Evolutionary conservation across 2,797 vertebrate genomes (phyloP), one percentile per base, ranked within the genome.

Genomic region (Enteromius anoplus): DNA sequence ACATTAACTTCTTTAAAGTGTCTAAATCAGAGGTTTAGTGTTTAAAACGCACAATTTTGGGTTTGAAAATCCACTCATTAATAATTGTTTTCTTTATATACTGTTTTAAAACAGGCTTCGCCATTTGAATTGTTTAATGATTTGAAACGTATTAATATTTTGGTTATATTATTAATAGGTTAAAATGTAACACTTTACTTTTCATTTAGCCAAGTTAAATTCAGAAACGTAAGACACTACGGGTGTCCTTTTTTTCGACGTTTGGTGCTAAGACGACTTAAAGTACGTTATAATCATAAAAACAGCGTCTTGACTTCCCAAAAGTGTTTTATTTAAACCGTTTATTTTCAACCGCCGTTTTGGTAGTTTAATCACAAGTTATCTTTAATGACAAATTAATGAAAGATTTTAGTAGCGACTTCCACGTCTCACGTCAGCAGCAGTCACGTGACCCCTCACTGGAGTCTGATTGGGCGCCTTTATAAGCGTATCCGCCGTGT

Each of bases 381-480:
- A 15, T 45, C 14, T 15, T 15, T 8, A 15, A 23, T 3, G 21
- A 23, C 0, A 2, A 45, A 45, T 4, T 0, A 15, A 69, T 37
- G 0, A 29, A 34, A 4, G 1, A 0, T 29, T 32, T 32, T 9
- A 34, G 0, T 5, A 5, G 45, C 8, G 72, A 65, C 3, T 65
- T 78, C 29, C 62, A 21, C 62, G 1, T 66, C 1, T 2, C 37
- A 19, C 19, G 12, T n/a, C 49, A 14, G 29, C 42, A 23, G 1
- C 0, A 0, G 19, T n/a, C 21, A 66, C 7, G 2, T 78, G 62
- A 68, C 1, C 0, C 6, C 2, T n/a, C 1, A 4, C 2, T 2
- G 6, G 4, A 1, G 0, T 26, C 4, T 3, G 2, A 68, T 55
- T 79, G 64, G 47, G 26, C 14, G 2, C 47, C 45, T 26, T 55